Evolutionary conservation across 2,888 invertebrate genomes (phyloP), one percentile per base, ranked within the genome.

Genomic region (Disparrhopalites patrizii): DNA sequence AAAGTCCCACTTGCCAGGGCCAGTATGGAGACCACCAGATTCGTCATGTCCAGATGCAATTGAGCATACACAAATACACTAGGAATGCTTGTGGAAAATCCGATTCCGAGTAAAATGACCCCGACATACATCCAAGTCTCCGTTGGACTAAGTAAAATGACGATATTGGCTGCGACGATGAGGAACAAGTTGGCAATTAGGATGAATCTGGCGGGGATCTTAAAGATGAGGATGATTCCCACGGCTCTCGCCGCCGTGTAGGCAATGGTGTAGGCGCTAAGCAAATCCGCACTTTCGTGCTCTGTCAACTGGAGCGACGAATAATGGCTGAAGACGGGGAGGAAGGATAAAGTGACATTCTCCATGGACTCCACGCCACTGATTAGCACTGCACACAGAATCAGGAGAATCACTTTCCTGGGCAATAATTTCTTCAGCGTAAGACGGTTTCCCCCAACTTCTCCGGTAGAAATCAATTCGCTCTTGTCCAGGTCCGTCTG

Each of bases 271-370:
- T 66, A 43, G 1, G 56, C 67, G 13, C 66, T 56, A 4, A 68
- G 52, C 1, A 68, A 52, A 8, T 56, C 28, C 0, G 72, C 72
- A 4, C 67, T 64, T 0, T 56, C 47, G 1, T 66, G 55, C n/a
- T 70, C 66, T 0, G 64, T 54, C 25, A 72, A 58, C 3, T 66
- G 20, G 1, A 69, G 36, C 5, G 54, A 64, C 15, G 63, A 63
- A 18, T 58, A 66, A 52, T 68, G 68, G 4, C 65, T 66, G 62
- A 67, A 68, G 28, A 62, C 66, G 5, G 72, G 70, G 10, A 72
- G 51, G 15, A 68, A 61, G 10, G 65, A 65, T 55, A 40, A 30
- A 1, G 57, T 57, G 25, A 47, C 25, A 23, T 50, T 23, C 50
- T 64, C 64, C 57, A 64, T 57, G 27, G 56, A 40, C 13, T 56